Conservation (phyloP, 2,797 vertebrate species). For the Coranthus polyacanthus region DNA sequence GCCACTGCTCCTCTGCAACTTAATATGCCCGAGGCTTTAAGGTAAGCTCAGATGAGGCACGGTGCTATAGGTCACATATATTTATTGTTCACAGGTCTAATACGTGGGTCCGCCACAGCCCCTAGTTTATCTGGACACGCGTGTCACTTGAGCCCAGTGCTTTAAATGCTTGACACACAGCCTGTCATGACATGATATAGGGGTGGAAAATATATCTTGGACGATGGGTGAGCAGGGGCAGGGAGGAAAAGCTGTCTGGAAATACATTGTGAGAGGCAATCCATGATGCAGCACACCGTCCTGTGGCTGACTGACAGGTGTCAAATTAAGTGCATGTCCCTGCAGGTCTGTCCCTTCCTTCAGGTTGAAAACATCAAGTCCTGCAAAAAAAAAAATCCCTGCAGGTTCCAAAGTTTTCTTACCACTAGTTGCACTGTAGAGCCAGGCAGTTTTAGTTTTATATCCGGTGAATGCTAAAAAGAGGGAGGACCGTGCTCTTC, state of each 20-base stretch:
- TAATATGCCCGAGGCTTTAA: constrained; percentile 57
- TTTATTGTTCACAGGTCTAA: constrained; percentile 58
- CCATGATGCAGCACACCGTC: constrained; percentile 22
- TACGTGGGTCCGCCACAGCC: constrained; percentile 10
- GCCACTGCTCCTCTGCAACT: constrained; percentile 55
- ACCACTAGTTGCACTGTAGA: too few relatives aligned
- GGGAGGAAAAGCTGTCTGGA: constrained; percentile 21
- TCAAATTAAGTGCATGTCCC: constrained; percentile 19
- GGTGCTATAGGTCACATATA: constrained; percentile 53
- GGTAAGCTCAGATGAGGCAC: constrained; percentile 46
- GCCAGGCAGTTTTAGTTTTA: too few relatives aligned
- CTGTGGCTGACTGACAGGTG: constrained; percentile 51
- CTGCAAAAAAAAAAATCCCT: too few relatives aligned
- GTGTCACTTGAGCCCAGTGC: constrained; percentile 48
- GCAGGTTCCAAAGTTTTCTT: too few relatives aligned
- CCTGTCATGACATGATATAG: constrained; percentile 50
- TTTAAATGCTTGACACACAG: constrained; percentile 56
- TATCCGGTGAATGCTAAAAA: too few relatives aligned
- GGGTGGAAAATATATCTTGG: constrained; percentile 49
- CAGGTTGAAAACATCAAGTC: neutral
- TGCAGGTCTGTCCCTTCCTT: neutral
- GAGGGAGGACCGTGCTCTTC: too few relatives aligned
- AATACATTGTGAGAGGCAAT: constrained; percentile 36
- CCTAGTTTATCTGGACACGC: constrained; percentile 53
- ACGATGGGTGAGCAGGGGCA: constrained; percentile 12